Evolutionary conservation across 2,888 invertebrate species (phyloP), one percentile per base, ranked within the genome.

Genomic region (Cremastinae sp.): DNA sequence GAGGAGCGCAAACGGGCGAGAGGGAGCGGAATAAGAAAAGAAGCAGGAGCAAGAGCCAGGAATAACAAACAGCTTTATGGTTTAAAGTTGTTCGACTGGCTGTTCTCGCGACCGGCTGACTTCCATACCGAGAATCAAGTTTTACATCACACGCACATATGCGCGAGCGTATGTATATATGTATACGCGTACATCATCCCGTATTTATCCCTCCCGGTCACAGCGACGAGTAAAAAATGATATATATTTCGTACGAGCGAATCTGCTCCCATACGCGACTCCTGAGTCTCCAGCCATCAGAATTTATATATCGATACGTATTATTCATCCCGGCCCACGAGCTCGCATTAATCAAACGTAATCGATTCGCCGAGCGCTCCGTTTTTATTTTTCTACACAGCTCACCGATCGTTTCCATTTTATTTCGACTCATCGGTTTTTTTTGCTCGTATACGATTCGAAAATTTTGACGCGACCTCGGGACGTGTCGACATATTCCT

Each of bases 11-110:
- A 41, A 9, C 10, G 12, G 9, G 54, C 22, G 54, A 54, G n/a
- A 51, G 22, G 12, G 12, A 22, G 45, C 20, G 34, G 51, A 66
- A 58, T 43, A 20, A 54, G 58, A 38, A 34, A 38, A 49, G 43
- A 45, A 71, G 62, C 41, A 53, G 71, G 43, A 62, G 20, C 51
- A 20, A 54, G 20, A 58, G 58, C 56, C 70, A 66, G 68, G 58
- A 66, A 74, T 72, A 66, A 61, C 69, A 65, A 74, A 72, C 65
- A 59, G 65, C 74, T 70, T 70, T 66, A 69, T 73, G 61, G 51
- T 45, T n/a, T 18, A 59, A 77, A 77, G 76, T 65, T 70, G 76
- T 74, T 72, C 75, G 62, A 72, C 72, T 62, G 75, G 75, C 68
- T 72, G 68, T 49, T 47, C 61, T 66, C 64, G 41, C 59, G 76